Conservation (phyloP, 2,113 vertebrate species). For the Craseonycteris thonglongyai region DNA sequence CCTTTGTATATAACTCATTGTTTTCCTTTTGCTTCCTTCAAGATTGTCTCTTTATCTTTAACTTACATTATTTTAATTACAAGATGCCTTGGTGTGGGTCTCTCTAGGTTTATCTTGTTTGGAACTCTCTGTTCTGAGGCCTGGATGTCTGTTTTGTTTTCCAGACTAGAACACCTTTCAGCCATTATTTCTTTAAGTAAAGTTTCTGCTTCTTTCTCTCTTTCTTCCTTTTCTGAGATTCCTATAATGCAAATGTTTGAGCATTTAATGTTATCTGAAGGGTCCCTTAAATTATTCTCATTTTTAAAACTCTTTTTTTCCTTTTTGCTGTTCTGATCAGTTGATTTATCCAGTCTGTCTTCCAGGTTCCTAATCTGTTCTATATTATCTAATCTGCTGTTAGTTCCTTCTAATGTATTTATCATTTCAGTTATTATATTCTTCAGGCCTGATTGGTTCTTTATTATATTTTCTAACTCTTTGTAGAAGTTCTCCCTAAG, state of each 20-base stretch:
- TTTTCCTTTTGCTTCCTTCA: no score
- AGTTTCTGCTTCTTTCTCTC: not conserved
- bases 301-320: not conserved
- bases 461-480: not conserved
- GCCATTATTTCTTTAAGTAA: not conserved
- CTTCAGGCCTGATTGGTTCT: not conserved
- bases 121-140: not conserved
- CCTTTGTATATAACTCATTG: no score
- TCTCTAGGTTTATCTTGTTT: not conserved
- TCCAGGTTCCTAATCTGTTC: not conserved
- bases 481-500: not conserved
- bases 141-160: not conserved
- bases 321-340: not conserved
- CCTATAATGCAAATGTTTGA: not conserved
- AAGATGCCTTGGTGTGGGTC: not conserved
- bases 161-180: not conserved
- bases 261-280: not conserved
- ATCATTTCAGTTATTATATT: not conserved
- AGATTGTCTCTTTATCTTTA: no score
- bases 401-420: not conserved
- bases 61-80: not conserved
- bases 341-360: not conserved
- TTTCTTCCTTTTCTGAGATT: not conserved
- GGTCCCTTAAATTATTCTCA: not conserved
- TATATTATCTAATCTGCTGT: not conserved